Base-by-base conservation (phyloP, 2,888 invertebrate species). In the Tenthredo amoena region DNA sequence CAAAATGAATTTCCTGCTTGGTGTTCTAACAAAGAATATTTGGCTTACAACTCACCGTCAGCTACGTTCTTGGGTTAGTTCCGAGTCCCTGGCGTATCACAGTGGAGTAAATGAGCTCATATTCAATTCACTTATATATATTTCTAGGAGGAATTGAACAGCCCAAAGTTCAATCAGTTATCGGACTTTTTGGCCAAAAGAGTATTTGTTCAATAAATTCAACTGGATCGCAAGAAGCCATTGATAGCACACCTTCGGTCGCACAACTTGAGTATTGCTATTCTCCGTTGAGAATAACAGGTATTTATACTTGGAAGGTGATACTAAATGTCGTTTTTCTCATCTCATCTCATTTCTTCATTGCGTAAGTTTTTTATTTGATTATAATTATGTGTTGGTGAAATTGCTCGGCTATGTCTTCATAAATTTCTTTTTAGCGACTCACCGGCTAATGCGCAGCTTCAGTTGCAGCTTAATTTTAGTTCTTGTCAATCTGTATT, bases 11-110 rank as follows among this genome's bases (percentile, higher is more conserved):
- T 98, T 92, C 99, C 99, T 15, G 96, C 98, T 18, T 99, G 99
- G 99, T 98, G 98, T 72, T 97, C 98, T 55, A 99, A 98, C 93
- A 98, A 98, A 93, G 98, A 99, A 91, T 99, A 99, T 92, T 94
- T 98, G 90, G 97, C 98, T 18, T 98, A 98, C 92, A 97, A 96
- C 93, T 98, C 98, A 83, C 98, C 98, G 2, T 98, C 98, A 12
- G 97, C 98, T 82, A 98, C 98, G 85, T 98, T 98, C 94, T 95
- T 98, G 94, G 98, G 98, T 98, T 95, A 95, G 91, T 86, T 87
- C 58, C 6, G 82, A 74, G 21, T 15, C 47, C 15, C 0, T 31
- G 12, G 31, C 12, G 2, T 10, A 31, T 68, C 4, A 18, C 4
- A 5, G 26, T 5, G 18, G 34, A 0, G 15, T 3, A 21, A 21